Conservation (phyloP, 2,888 invertebrate species). For the Liopterus haemorrhoidalis region DNA sequence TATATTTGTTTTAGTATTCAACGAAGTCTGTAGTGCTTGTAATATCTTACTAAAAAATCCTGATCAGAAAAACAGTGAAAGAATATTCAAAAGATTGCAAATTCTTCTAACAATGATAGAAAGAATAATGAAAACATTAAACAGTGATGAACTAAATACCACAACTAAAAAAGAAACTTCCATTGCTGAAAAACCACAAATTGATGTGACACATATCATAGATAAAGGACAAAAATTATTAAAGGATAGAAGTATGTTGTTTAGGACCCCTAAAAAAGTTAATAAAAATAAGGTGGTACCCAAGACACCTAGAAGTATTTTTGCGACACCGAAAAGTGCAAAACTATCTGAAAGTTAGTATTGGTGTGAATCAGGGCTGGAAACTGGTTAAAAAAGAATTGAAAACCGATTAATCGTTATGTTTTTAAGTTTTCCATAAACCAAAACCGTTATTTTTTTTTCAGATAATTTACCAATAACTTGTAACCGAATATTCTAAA, state of each 20-base stretch:
- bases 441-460: too few relatives aligned
- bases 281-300: conserved; percentile 10
- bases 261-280: conserved; percentile 33
- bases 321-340: conserved; percentile 5
- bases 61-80: conserved; percentile 25
- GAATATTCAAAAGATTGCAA: conserved; percentile 38
- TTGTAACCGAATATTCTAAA: too few relatives aligned
- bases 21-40: conserved; percentile 35
- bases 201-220: conserved; percentile 35
- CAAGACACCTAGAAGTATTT: conserved; percentile 2
- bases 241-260: conserved; percentile 40
- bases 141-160: conserved; percentile 24
- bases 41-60: conserved; percentile 30
- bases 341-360: conserved; percentile 12
- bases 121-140: conserved; percentile 33
- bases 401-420: too few relatives aligned
- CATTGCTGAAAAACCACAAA: neutral
- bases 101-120: conserved; percentile 35
- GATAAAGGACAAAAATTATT: conserved; percentile 38
- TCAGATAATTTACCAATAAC: too few relatives aligned
- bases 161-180: neutral
- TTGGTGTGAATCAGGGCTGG: too few relatives aligned
- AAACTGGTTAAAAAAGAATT: too few relatives aligned
- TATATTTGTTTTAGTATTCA: conserved; percentile 34
- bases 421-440: too few relatives aligned